These are phyloP conservation scores for Motacilla alba DNA, from an alignment of 2,113 vertebrate genomes.

Conservation along the genomic window DNA sequence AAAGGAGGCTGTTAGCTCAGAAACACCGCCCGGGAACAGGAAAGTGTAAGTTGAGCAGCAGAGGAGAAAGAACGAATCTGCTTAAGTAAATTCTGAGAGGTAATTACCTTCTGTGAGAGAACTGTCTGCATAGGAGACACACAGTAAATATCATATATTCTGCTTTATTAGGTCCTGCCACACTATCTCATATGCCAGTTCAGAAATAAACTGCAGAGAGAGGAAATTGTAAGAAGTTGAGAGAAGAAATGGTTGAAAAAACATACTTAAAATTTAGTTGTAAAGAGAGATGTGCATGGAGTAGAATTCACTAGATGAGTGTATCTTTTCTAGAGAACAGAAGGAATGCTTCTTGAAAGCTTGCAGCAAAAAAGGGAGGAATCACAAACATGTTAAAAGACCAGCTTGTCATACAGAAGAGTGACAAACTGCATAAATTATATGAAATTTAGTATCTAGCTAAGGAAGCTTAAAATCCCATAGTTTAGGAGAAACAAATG, in stretches of 20 bases:
- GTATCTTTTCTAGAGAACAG: neutral
- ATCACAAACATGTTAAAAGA: neutral
- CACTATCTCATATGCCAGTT: neutral
- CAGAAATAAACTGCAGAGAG: neutral
- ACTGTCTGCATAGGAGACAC: neutral
- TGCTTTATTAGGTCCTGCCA: neutral
- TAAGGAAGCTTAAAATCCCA: fast-evolving
- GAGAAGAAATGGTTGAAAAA: neutral
- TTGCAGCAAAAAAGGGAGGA: neutral
- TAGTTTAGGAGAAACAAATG: neutral
- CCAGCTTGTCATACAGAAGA: neutral
- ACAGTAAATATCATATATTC: neutral
- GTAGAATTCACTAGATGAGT: neutral
- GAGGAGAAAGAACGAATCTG: neutral
- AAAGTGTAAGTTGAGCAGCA: neutral
- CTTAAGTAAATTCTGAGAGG: neutral
- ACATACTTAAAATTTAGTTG: neutral
- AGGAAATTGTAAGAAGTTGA: neutral
- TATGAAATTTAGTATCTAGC: neutral
- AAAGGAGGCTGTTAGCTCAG: neutral
- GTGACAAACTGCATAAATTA: neutral
- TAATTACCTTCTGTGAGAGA: neutral
- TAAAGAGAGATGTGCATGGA: neutral
- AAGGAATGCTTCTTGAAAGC: neutral
- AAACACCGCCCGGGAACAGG: neutral